These are phyloP conservation scores for Sinhomidia bicolor DNA, from an alignment of 2,888 invertebrate genomes.

Conservation along the genomic window DNA sequence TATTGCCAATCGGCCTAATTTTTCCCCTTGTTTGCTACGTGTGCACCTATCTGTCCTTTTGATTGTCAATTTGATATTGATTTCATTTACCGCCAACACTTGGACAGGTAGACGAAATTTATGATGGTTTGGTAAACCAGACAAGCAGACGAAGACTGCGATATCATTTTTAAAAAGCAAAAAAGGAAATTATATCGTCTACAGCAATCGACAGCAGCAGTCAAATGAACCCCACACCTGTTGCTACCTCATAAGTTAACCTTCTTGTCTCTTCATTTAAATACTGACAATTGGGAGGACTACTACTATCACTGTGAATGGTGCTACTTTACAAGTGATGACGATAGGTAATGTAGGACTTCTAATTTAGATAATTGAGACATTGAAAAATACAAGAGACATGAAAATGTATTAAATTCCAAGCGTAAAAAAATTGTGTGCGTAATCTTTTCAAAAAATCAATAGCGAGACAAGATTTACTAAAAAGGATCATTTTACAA, in stretches of 20 bases:
- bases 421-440: slow-evolving; percentile 12
- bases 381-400: slow-evolving; percentile 32
- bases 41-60: background rate
- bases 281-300: too few species aligned
- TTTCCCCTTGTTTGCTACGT: background rate
- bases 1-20: slow-evolving; percentile 42
- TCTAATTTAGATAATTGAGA: slow-evolving; percentile 43
- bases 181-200: slow-evolving; percentile 36
- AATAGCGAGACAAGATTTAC: slow-evolving; percentile 28
- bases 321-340: background rate
- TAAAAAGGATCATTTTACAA: slow-evolving; percentile 51
- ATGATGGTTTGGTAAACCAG: background rate
- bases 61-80: background rate
- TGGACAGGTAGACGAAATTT: background rate
- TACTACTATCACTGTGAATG: background rate
- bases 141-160: background rate
- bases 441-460: slow-evolving; percentile 39
- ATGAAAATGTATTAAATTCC: slow-evolving; percentile 36
- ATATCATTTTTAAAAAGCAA: background rate
- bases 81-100: background rate
- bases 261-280: slow-evolving; percentile 15
- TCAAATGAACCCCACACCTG: slow-evolving; percentile 27
- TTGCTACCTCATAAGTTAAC: slow-evolving; percentile 39
- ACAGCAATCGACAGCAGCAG: background rate
- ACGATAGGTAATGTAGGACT: background rate